Base-by-base conservation (phyloP, 30 jellyfish, hydroid and myxozoan species). In the Pseudorhiza aurosa region DNA sequence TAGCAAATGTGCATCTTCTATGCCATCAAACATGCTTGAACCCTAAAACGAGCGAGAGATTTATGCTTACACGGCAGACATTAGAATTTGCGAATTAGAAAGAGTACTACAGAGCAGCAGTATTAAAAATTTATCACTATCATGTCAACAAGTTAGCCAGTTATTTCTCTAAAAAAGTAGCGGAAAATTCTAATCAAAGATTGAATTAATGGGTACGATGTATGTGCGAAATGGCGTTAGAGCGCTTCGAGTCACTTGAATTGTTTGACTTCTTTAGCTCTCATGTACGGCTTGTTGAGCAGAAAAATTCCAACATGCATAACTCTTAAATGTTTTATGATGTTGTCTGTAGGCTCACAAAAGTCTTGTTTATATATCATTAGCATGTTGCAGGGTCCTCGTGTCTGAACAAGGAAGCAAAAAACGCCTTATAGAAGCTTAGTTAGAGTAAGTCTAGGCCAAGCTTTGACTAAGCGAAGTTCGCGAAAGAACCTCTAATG, bases 11-110 rank as follows among this genome's bases (percentile, higher is more conserved):
- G 97, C 87, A 26, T 93, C 98, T 22, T 93, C 98, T 18, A 93
- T 51, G 62, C 91, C 95, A 46, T 90, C 98, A 60, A 90, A 90
- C 98, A 90, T 90, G 68, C 94, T 90, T 29, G 98, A 84, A 26
- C 86, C 96, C 98, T 90, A 47, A 31, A 70, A 43, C 2, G 36
- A 53, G 22, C 8, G 67, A 53, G 24, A 53, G 33, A 53, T n/a
- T n/a, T n/a, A n/a, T 53, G 4, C 36, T 53, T 21, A 39, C 7
- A 39, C 50, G 12, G 24, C 9, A 53, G 35, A 12, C 36, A 53
- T 9, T 22, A 21, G 67, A 33, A 5, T 15, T 15, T 9, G 15
- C 14, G 67, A 21, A 53, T 22, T 4, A 17, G 67, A 36, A 19
- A 53, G 24, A 53, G 67, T 18, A 53, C 67, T 53, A 8, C 7